phyloP scores from a whole-genome alignment of 2,113 vertebrate species.

The Zingel zingel region DNA sequence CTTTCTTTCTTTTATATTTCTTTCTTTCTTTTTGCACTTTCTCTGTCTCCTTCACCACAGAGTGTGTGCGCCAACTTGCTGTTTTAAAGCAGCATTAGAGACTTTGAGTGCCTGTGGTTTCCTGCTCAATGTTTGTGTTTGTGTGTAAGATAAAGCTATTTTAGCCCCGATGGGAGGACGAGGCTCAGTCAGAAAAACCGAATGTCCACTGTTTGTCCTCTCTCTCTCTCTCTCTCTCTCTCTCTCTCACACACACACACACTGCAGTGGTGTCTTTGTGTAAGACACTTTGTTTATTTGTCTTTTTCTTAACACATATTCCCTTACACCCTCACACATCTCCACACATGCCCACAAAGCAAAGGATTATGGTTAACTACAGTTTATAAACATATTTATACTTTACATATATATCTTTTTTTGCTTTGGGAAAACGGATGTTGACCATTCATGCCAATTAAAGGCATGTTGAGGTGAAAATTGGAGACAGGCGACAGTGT shows the following conservation, averaged over 20 bases:
- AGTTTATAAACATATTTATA: neutral
- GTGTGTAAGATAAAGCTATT: neutral
- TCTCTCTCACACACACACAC: too few relatives aligned
- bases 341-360: neutral
- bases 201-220: constrained; percentile 12
- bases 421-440: constrained; percentile 16
- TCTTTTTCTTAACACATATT: too few relatives aligned
- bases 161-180: neutral
- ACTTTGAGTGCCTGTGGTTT: constrained; percentile 4
- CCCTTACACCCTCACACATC: neutral
- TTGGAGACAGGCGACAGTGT: constrained; percentile 22
- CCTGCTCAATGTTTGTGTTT: neutral
- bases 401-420: neutral
- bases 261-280: too few relatives aligned
- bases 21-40: neutral
- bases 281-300: too few relatives aligned
- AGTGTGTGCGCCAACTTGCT: neutral
- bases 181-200: constrained; percentile 11
- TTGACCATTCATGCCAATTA: neutral
- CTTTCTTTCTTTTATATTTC: neutral
- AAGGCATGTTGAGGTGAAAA: constrained; percentile 58
- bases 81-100: constrained; percentile 10
- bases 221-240: neutral
- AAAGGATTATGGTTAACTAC: neutral
- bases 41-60: neutral